Conservation (phyloP, 2,797 vertebrate genomes). For the Cryptoblepharus egeriae region DNA sequence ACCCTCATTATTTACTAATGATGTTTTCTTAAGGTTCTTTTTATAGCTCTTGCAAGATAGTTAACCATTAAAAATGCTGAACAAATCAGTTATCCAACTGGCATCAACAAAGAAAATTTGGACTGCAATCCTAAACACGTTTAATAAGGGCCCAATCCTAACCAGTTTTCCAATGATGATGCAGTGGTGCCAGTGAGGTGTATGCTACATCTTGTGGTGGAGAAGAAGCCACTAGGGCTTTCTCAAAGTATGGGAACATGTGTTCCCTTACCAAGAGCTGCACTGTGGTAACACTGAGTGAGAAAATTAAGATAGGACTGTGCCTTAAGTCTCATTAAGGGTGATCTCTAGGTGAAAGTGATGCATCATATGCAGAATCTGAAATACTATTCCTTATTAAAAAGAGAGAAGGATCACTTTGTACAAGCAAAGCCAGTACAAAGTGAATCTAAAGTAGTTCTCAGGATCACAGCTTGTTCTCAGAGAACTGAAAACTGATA, state of each 20-base stretch:
- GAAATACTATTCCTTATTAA: background rate
- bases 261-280: too few species aligned
- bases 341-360: background rate
- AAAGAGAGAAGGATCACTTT: background rate
- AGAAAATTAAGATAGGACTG: too few species aligned
- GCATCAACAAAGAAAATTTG: background rate
- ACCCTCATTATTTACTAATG: background rate
- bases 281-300: too few species aligned
- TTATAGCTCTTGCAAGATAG: background rate
- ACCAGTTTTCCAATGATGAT: too few species aligned
- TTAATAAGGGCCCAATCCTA: too few species aligned
- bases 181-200: too few species aligned
- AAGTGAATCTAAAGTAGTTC: background rate
- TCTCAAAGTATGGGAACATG: too few species aligned
- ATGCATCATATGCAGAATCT: background rate
- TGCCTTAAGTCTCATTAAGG: too few species aligned
- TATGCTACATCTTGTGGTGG: too few species aligned
- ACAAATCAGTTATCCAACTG: background rate
- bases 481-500: background rate
- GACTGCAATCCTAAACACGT: too few species aligned
- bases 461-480: background rate
- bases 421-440: background rate
- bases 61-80: constrained; percentile 8
- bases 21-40: background rate
- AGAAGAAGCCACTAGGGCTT: too few species aligned